These are phyloP conservation scores for Cantharis nigra DNA, from an alignment of 2,888 invertebrate species.

Conservation along the genomic window DNA sequence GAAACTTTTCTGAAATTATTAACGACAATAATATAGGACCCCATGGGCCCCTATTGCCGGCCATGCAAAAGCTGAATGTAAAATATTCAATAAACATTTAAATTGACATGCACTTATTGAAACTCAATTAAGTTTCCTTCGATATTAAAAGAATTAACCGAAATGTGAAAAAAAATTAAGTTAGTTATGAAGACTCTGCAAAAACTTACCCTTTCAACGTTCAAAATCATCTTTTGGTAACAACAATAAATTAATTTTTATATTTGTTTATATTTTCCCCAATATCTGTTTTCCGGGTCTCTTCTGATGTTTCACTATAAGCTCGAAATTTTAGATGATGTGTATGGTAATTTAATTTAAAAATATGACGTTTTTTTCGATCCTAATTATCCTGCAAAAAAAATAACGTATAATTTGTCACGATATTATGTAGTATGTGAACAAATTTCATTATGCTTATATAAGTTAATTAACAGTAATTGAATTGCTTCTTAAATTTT, in stretches of 20 bases:
- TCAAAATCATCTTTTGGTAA: neutral
- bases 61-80: no score
- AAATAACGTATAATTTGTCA: neutral
- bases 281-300: neutral
- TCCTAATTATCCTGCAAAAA: neutral
- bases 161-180: neutral
- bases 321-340: neutral
- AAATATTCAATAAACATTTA: no score
- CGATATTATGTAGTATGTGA: neutral
- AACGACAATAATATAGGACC: no score
- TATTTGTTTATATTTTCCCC: neutral
- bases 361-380: neutral
- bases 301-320: neutral
- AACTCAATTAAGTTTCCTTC: no score
- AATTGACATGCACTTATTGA: no score
- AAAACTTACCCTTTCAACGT: neutral
- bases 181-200: no score
- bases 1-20: no score
- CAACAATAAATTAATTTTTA: neutral
- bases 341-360: neutral
- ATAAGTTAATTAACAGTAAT: neutral
- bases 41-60: no score
- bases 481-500: neutral
- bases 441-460: neutral
- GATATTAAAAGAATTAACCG: no score